A percentile compares a stretch with the other conserved stretches of the same genome.
phyloP scores from a whole-genome alignment of 37 sponge, comb jelly and placozoan genomes.

The Cliona cf. orientalis region DNA sequence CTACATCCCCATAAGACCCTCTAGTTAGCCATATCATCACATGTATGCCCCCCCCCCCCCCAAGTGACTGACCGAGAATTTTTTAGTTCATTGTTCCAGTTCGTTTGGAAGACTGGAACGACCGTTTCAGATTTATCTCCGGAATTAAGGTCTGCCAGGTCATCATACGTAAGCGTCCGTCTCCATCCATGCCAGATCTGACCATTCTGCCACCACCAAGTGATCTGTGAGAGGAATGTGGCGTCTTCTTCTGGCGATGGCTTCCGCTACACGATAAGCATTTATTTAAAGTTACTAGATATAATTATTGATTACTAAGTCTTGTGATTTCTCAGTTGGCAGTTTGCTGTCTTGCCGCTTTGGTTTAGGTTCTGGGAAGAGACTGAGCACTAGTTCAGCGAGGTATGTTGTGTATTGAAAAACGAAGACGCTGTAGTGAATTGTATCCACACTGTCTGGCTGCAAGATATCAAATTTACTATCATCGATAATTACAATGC shows the following conservation, averaged over 20 bases:
- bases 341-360: too few relatives aligned
- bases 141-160: conserved; percentile 71
- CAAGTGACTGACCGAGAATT: conserved; percentile 51
- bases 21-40: too few relatives aligned
- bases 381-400: conserved; percentile 50
- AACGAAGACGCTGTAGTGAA: too few relatives aligned
- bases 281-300: background rate
- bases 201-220: conserved; percentile 89
- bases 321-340: conserved; percentile 16
- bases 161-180: conserved; percentile 52
- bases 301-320: too few relatives aligned
- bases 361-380: conserved; percentile 50
- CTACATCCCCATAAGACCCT: too few relatives aligned
- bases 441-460: too few relatives aligned
- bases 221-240: conserved; percentile 68
- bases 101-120: conserved; percentile 56
- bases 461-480: background rate
- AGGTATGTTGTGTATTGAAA: conserved; percentile 20
- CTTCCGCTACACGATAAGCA: conserved; percentile 16
- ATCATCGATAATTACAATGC: too few relatives aligned
- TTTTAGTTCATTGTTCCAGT: conserved; percentile 71
- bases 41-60: too few relatives aligned
- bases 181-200: conserved; percentile 78
- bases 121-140: conserved; percentile 66
- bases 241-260: conserved; percentile 60